Evolutionary conservation across 2,888 invertebrate species (phyloP), one percentile per base, ranked within the genome.

Genomic region (Andrena dorsata): DNA sequence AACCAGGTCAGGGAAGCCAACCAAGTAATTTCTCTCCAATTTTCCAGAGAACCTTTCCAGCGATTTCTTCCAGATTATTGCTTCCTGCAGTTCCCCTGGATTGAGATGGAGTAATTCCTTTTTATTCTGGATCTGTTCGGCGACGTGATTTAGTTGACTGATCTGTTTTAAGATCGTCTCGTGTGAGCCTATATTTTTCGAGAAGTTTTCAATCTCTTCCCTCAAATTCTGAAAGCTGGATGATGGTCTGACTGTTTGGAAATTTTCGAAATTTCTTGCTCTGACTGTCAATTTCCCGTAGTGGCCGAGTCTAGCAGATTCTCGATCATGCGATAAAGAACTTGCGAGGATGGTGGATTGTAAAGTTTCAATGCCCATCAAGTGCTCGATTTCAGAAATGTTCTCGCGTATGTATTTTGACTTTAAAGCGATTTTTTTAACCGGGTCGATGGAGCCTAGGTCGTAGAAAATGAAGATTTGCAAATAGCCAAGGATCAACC

Each of bases 1-100:
- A 0, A 97, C 95, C 70, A 98, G 94, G 92, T 98, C 98, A 0
- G 97, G 97, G 91, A 97, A 98, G n/a, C 96, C 95, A 2, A 95
- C 94, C 0, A 95, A 94, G 91, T 96, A 97, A 0, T 93, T 93
- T 2, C 90, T 93, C 30, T 96, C 94, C 32, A 96, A 91, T 89
- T 95, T 95, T 66, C 94, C 94, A 58, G 95, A 94, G 90, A 96
- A 96, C 49, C 94, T 94, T 73, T 95, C 94, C 7, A 95, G 93
- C 0, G 96, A 96, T 82, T 94, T 93, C 35, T 95, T 92, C 95
- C 95, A 95, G 0, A 94, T 95, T 1, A 94, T 87, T 0, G 94
- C 94, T 88, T 95, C 94, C 86, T 94, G 2, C 89, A 83, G 26
- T 13, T 64, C 56, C 86, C 88, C 35, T 90, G 10, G 51, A 83